Percentiles rank a stretch among this genome's conserved stretches.
Evolutionary conservation across 2,888 invertebrate species (phyloP).

Genomic region (Stenichneumon culpator): DNA sequence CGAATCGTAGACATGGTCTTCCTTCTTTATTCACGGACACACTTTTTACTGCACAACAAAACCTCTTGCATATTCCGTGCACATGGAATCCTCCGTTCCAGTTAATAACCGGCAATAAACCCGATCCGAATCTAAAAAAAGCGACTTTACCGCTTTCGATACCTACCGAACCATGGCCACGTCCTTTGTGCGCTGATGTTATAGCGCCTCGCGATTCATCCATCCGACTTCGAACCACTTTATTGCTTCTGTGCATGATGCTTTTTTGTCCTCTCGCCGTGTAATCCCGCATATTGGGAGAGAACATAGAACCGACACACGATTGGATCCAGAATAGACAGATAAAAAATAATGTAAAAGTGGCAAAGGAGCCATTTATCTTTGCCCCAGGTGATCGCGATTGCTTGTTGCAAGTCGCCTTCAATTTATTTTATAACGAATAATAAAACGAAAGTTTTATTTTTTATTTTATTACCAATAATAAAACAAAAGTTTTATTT

Average conservation of each 20-base stretch:
- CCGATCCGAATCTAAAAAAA: neutral
- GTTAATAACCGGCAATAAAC: constrained; percentile 39
- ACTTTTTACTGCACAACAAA: neutral
- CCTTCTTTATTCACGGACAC: constrained; percentile 30
- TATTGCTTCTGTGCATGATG: neutral
- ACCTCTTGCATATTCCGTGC: constrained; percentile 9
- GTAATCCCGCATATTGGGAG: neutral
- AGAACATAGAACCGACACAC: neutral
- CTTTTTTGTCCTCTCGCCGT: neutral
- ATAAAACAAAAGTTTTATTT: neutral
- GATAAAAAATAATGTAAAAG: neutral
- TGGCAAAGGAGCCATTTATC: neutral
- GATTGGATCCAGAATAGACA: neutral
- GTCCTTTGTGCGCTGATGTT: neutral
- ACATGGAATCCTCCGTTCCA: neutral
- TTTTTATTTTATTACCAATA: too few species aligned
- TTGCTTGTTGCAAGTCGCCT: neutral
- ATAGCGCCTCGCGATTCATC: neutral
- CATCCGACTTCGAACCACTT: neutral
- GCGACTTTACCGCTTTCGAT: constrained; percentile 4
- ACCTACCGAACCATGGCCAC: neutral
- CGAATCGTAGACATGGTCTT: constrained; percentile 25
- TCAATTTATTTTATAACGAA: constrained; percentile 4
- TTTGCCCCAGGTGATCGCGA: neutral
- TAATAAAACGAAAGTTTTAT: neutral